Base-by-base conservation (phyloP, 2,797 vertebrate genomes). In the Epinephelus malabaricus region DNA sequence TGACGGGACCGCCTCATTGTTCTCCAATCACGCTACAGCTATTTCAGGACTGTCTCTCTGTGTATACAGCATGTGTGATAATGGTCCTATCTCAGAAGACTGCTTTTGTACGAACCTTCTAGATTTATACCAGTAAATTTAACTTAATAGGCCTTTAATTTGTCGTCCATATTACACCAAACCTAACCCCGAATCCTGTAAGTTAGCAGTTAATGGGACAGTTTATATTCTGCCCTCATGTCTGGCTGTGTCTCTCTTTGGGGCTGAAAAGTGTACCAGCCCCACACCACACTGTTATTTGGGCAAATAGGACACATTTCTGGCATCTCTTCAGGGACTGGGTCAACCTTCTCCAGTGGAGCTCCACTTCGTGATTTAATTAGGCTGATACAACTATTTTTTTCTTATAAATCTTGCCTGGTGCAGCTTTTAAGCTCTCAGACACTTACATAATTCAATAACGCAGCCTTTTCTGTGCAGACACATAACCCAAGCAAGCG, bases 1-100 rank as follows among this genome's bases (percentile, higher is more conserved):
- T 84, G 84, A 81, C 27, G 11, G 81, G 82, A 73, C 88, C 15
- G 49, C 73, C 65, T 87, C 86, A 92, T 94, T 94, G 92, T 94
- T 94, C 84, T 92, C 79, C 83, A 86, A 72, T 84, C 86, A 91
- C 53, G 76, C 78, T 66, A 50, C 53, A 61, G 90, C 85, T 92
- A 92, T 93, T 93, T 92, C 79, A 84, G 84, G 87, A 82, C 40
- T 50, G 63, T 63, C 68, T 59, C 49, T 58, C 69, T 70, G 59
- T 61, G 17, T 65, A 56, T 72, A 43, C 63, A 73, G 38, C 63
- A 73, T 77, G 60, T 65, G 47, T 18, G 18, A 46, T n/a, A 17
- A 18, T 19, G 25, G 62, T 62, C 65, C 59, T 15, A 25, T 77
- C 58, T 72, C 25, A 10, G 17, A 47, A 23, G 21, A 51, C 13